Evolutionary conservation across 2,113 vertebrate genomes (phyloP).

Genomic region (Pithys albifrons): DNA sequence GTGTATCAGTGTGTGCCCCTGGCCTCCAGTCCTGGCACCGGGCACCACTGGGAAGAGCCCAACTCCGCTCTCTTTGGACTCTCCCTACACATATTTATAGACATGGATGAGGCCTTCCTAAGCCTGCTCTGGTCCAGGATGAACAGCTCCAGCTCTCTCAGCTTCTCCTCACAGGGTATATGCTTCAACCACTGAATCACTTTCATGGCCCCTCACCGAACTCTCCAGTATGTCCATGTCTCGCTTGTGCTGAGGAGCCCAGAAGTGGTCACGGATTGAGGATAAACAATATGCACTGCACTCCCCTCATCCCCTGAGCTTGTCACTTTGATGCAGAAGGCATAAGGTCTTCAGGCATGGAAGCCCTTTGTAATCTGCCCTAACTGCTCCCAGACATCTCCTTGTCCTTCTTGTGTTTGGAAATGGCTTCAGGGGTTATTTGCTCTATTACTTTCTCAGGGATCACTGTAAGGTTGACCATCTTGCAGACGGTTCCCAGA

Average conservation of each 20-base stretch:
- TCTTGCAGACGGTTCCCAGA: not conserved
- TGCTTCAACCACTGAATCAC: not conserved
- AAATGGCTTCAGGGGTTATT: not conserved
- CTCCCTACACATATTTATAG: not conserved
- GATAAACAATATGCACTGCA: not conserved
- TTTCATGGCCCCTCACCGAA: rapidly evolving
- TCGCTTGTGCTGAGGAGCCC: not conserved
- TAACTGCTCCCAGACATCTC: not conserved
- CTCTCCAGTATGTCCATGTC: not conserved
- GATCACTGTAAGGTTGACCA: not conserved
- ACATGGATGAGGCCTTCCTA: not conserved
- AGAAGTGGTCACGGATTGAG: not conserved
- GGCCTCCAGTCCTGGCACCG: not conserved
- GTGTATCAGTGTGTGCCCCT: not conserved
- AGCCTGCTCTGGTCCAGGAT: not conserved
- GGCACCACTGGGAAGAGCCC: not conserved
- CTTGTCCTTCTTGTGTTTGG: not conserved
- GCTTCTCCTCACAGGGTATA: not conserved
- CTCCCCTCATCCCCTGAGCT: not conserved
- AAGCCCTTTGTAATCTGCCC: not conserved
- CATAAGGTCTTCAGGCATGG: not conserved
- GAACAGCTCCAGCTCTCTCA: not conserved
- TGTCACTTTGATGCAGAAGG: not conserved
- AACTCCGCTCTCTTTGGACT: not conserved
- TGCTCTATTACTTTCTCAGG: not conserved